phyloP scores from a whole-genome alignment of 2,888 invertebrate genomes.

The Acleris emargana region DNA sequence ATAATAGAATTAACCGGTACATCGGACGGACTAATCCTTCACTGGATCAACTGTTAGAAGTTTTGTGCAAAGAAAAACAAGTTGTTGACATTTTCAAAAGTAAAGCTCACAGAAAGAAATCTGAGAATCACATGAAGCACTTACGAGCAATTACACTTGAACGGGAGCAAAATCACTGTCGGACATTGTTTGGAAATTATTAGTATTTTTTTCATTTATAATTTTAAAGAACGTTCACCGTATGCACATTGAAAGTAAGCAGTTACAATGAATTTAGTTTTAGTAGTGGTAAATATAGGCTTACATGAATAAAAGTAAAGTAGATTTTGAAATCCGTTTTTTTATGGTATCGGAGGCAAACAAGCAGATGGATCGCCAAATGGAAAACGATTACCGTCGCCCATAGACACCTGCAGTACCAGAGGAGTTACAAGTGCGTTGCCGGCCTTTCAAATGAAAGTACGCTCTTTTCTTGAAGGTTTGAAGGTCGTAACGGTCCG shows the following conservation, averaged over 20 bases:
- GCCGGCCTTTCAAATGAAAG: too few relatives aligned
- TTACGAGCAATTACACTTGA: slow-evolving; percentile 15
- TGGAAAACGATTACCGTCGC: too few relatives aligned
- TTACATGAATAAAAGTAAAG: slow-evolving; percentile 4
- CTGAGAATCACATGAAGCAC: slow-evolving; percentile 13
- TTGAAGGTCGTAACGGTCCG: too few relatives aligned
- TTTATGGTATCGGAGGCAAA: too few relatives aligned
- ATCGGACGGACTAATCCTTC: background rate
- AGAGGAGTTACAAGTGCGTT: too few relatives aligned
- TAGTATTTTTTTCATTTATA: background rate
- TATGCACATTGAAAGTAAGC: background rate
- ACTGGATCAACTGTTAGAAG: background rate
- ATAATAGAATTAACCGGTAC: too few relatives aligned
- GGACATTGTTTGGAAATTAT: background rate
- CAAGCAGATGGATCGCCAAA: too few relatives aligned
- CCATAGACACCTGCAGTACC: too few relatives aligned
- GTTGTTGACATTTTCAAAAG: slow-evolving; percentile 11
- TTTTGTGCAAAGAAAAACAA: slow-evolving; percentile 6
- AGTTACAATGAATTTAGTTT: background rate
- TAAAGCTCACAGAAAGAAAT: slow-evolving; percentile 17
- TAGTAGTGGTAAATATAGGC: too few relatives aligned
- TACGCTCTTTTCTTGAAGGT: too few relatives aligned
- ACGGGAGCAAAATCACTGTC: slow-evolving; percentile 14
- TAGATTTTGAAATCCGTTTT: too few relatives aligned
- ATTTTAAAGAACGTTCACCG: background rate